Evolutionary conservation across 1,140 invertebrate species (phyloP), one percentile per base, ranked within the genome.

Genomic region (Drosophila parabipectinata): DNA sequence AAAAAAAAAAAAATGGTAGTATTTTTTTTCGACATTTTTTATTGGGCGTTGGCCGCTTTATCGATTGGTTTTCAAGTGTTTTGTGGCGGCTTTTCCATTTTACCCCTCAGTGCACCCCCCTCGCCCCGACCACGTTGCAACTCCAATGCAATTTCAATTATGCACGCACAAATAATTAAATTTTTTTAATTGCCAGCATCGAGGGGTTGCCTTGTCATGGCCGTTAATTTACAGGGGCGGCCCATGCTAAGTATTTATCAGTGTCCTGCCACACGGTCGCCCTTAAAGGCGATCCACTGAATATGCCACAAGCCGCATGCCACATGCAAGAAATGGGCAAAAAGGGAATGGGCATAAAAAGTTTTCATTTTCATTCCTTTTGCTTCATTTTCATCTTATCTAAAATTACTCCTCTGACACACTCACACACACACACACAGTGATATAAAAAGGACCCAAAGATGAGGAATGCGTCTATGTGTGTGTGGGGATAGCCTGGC

Each of bases 101-200:
- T 51, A 37, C 12, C 50, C 6, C 15, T n/a, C 57, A 4, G 4
- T 14, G 9, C 18, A 15, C 41, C 41, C 8, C 7, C 18, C 1
- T 18, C 18, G 18, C 9, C 56, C 10, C 4, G 10, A 8, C 24
- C 8, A 7, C 14, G 0, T n/a, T 15, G n/a, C 15, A 12, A 9
- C 45, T 48, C 59, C 55, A 67, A 87, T 78, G 78, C 78, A 87
- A 87, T 85, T 87, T 88, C 59, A 87, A 87, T 87, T 87, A 87
- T 87, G 74, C 83, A 87, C 83, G 83, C 78, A 78, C 75, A 87
- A 87, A 87, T 87, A 87, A 88, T 87, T 87, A 76, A 87, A 87
- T 87, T 82, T 62, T 79, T 82, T 85, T 87, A 85, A 85, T 85
- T 85, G 74, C 71, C 72, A 85, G 58, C 58, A 74, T 77, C 69